These are phyloP conservation scores for Nipponacmea schrenckii DNA, from an alignment of 2,888 invertebrate genomes.

Conservation along the genomic window DNA sequence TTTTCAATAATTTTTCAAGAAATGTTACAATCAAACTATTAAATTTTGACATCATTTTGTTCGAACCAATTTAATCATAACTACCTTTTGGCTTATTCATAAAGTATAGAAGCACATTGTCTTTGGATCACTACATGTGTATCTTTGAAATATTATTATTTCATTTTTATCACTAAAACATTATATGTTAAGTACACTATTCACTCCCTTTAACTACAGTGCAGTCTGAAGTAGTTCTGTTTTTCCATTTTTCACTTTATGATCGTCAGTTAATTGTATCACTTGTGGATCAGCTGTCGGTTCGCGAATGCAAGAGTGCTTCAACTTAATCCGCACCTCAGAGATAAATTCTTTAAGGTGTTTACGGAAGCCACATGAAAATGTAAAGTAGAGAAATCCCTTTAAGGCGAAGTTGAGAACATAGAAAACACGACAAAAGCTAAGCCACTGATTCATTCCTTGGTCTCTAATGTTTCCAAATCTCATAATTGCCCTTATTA, in stretches of 20 bases:
- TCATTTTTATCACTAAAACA: too few relatives aligned
- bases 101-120: too few relatives aligned
- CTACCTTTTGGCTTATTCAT: too few relatives aligned
- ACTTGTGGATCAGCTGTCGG: neutral
- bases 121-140: too few relatives aligned
- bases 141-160: too few relatives aligned
- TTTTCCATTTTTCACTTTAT: neutral
- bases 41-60: too few relatives aligned
- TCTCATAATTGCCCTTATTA: constrained; percentile 18
- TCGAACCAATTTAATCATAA: too few relatives aligned
- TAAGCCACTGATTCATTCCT: constrained; percentile 16
- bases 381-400: constrained; percentile 28
- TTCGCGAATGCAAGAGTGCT: neutral
- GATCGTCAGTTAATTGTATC: neutral
- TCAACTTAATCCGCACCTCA: neutral
- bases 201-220: neutral
- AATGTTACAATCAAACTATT: too few relatives aligned
- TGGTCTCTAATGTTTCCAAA: neutral
- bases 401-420: constrained; percentile 30
- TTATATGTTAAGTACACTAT: too few relatives aligned
- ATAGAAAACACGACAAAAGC: constrained; percentile 21
- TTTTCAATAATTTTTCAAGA: too few relatives aligned
- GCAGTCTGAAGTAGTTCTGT: neutral
- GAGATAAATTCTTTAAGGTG: neutral
- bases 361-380: constrained; percentile 29